A percentile compares a stretch with the other conserved stretches of the same genome.
Evolutionary conservation across 1,140 invertebrate species (phyloP).

Genomic region (Drosophila persimilis): DNA sequence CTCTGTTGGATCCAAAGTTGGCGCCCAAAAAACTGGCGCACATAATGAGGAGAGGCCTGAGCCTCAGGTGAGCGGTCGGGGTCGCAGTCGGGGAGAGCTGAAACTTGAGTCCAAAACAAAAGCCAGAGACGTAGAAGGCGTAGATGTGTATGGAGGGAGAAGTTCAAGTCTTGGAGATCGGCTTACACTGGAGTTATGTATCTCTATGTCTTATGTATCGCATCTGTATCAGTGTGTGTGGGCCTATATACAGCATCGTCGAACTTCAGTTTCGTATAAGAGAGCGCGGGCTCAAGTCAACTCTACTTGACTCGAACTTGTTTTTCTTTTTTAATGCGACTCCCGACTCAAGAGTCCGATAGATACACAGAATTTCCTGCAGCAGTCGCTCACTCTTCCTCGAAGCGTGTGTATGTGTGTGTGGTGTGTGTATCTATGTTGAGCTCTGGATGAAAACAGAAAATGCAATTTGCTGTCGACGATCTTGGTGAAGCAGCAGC

Average conservation of each 20-base stretch:
- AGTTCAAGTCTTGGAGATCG: constrained; percentile 29
- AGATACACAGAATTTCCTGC: constrained; percentile 77
- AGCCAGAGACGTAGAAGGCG: constrained; percentile 27
- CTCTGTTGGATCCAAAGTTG: constrained; percentile 28
- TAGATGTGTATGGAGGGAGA: constrained; percentile 28
- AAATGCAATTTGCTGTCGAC: constrained; percentile 45
- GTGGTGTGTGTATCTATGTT: constrained; percentile 7
- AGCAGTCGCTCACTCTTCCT: constrained; percentile 18
- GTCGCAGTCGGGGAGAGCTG: not conserved
- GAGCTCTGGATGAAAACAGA: not conserved
- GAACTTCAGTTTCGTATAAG: constrained; percentile 51
- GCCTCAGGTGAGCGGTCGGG: too few relatives aligned
- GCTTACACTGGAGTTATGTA: constrained; percentile 43
- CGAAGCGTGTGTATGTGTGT: not conserved
- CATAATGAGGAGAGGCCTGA: constrained; percentile 44
- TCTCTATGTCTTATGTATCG: constrained; percentile 21
- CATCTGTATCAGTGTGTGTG: too few relatives aligned
- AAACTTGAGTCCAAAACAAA: constrained; percentile 65
- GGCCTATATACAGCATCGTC: constrained; percentile 29
- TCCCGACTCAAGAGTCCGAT: constrained; percentile 32
- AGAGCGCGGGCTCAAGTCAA: constrained; percentile 19
- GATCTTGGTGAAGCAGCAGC: constrained; percentile 26
- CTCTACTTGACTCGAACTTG: constrained; percentile 44
- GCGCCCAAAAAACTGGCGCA: constrained; percentile 66
- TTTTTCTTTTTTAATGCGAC: constrained; percentile 33